Evolutionary conservation across 2,113 vertebrate species (phyloP).

Genomic region (Passer domesticus): DNA sequence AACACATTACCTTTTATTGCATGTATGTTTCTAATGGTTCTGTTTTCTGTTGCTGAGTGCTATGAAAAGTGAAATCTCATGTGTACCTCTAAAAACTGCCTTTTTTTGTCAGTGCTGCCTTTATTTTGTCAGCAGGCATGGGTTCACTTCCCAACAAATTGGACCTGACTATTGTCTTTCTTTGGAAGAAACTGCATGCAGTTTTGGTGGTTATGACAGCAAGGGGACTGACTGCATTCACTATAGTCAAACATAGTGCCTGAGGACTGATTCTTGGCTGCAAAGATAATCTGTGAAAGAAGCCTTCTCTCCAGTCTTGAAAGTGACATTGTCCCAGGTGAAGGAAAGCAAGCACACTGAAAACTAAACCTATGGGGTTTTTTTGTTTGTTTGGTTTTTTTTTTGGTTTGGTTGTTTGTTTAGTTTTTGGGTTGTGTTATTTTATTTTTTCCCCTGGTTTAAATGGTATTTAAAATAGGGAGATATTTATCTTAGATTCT

Average conservation of each 20-base stretch:
- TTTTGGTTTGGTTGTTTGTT: neutral
- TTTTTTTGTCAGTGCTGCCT: neutral
- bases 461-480: neutral
- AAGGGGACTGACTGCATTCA: neutral
- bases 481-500: neutral
- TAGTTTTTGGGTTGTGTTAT: too few species aligned
- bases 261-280: neutral
- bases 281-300: neutral
- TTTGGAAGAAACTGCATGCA: neutral
- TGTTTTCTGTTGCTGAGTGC: neutral
- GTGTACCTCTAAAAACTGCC: neutral
- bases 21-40: neutral
- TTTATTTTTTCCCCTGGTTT: rapidly evolving
- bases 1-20: neutral
- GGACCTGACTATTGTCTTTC: neutral
- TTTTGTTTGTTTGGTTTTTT: neutral
- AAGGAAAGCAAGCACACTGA: neutral
- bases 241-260: neutral
- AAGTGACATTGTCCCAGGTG: neutral
- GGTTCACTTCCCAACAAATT: neutral
- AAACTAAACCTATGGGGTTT: neutral
- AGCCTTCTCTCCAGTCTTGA: neutral
- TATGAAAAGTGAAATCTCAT: neutral
- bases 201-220: neutral
- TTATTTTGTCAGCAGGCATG: neutral